Evolutionary conservation across 2,888 invertebrate genomes (phyloP).

Genomic region (Lycophotia porphyrea): DNA sequence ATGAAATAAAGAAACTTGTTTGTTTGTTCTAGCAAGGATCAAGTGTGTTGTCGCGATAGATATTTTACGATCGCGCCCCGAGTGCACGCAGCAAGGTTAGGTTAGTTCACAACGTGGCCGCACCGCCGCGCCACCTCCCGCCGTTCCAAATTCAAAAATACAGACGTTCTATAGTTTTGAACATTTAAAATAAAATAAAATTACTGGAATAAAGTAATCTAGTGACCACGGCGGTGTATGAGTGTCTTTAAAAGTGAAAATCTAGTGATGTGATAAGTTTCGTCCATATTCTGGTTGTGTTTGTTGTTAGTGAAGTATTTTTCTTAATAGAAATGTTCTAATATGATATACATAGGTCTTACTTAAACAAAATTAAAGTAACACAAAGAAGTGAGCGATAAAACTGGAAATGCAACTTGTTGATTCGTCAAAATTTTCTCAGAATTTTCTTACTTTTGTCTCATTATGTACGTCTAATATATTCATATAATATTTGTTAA

Average conservation of each 20-base stretch:
- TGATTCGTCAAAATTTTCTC: slow-evolving; percentile 56
- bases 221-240: slow-evolving; percentile 47
- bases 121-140: slow-evolving; percentile 84
- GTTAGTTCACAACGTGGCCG: slow-evolving; percentile 89
- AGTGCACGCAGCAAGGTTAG: slow-evolving; percentile 85
- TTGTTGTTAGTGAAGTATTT: not conserved
- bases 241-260: slow-evolving; percentile 20
- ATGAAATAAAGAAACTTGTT: slow-evolving; percentile 61
- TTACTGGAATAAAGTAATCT: slow-evolving; percentile 2
- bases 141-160: slow-evolving; percentile 70
- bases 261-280: slow-evolving; percentile 32
- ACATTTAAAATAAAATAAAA: slow-evolving; percentile 44
- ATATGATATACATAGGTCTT: not conserved
- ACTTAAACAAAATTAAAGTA: not conserved
- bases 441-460: not conserved
- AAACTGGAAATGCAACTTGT: slow-evolving; percentile 72
- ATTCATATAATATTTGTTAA: slow-evolving; percentile 34
- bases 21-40: slow-evolving; percentile 74
- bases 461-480: not conserved
- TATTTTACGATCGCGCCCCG: slow-evolving; percentile 79
- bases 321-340: slow-evolving; percentile 8
- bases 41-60: slow-evolving; percentile 75
- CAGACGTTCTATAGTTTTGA: slow-evolving; percentile 39
- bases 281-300: slow-evolving; percentile 6
- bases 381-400: not conserved